Evolutionary conservation across 64 coral and sea anemone species (phyloP).

Genomic region (Stylophora pistillata): DNA sequence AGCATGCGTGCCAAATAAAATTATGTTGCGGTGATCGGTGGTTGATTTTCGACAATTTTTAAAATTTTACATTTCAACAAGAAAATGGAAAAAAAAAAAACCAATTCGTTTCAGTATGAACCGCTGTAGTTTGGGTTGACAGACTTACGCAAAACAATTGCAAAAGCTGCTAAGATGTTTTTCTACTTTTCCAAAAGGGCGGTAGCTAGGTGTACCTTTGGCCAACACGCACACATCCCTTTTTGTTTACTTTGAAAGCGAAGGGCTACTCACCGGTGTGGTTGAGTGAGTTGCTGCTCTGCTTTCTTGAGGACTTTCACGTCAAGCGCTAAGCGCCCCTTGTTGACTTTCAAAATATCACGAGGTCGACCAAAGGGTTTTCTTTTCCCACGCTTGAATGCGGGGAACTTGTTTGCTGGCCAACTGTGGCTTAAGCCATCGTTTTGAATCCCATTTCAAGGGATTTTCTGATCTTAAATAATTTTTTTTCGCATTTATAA

Average conservation of each 20-base stretch:
- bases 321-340: neutral
- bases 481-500: neutral
- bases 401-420: neutral
- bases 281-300: neutral
- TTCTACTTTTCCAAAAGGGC: neutral
- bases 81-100: neutral
- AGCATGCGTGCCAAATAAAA: neutral
- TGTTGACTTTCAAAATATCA: conserved; percentile 10
- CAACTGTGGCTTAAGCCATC: too few relatives aligned
- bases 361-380: neutral
- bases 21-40: neutral
- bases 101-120: neutral
- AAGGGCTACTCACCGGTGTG: neutral
- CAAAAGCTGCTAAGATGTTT: neutral
- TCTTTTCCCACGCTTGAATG: neutral
- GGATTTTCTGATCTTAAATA: neutral
- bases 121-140: neutral
- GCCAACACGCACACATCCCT: neutral
- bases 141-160: neutral
- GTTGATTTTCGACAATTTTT: neutral
- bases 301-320: neutral
- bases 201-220: neutral
- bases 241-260: neutral
- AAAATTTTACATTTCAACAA: neutral
- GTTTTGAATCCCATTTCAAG: too few relatives aligned